Evolutionary conservation across 2,113 vertebrate species (phyloP).

Genomic region (Lepus timidus): DNA sequence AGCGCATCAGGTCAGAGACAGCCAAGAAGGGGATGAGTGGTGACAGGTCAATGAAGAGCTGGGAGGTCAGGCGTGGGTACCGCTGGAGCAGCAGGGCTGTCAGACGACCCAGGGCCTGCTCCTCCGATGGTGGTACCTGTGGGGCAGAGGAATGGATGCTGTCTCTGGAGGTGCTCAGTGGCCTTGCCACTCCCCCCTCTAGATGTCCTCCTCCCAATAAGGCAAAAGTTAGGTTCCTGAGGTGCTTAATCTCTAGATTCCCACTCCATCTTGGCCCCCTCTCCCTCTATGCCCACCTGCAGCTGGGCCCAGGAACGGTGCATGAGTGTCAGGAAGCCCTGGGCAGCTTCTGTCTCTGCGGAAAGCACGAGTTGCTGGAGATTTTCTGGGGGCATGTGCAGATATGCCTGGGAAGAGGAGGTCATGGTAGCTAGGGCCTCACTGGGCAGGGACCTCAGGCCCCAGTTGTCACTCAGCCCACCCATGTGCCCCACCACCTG

Average conservation of each 20-base stretch:
- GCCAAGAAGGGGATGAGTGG: constrained; percentile 95
- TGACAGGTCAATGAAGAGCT: constrained; percentile 93
- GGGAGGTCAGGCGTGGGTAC: constrained; percentile 92
- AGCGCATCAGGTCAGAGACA: constrained; percentile 92
- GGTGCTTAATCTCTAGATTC: background rate
- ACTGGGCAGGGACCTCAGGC: background rate
- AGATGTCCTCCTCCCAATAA: background rate
- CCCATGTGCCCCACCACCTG: background rate
- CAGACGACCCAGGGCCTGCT: constrained; percentile 92
- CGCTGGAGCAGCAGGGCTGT: constrained; percentile 92
- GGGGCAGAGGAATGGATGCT: background rate
- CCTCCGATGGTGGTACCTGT: constrained; percentile 90
- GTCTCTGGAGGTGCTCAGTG: background rate
- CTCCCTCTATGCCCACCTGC: constrained; percentile 84
- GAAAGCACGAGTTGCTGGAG: constrained; percentile 92
- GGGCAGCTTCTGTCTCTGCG: constrained; percentile 91
- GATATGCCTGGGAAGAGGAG: constrained; percentile 87
- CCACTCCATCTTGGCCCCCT: background rate
- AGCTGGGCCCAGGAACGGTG: constrained; percentile 92
- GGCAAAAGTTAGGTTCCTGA: background rate
- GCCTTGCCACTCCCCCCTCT: background rate
- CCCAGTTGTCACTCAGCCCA: background rate
- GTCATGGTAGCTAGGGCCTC: background rate
- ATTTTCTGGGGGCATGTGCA: constrained; percentile 91
- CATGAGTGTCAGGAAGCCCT: constrained; percentile 91